Evolutionary conservation across 2,113 vertebrate species (phyloP).

Genomic region (Eclectus roratus): DNA sequence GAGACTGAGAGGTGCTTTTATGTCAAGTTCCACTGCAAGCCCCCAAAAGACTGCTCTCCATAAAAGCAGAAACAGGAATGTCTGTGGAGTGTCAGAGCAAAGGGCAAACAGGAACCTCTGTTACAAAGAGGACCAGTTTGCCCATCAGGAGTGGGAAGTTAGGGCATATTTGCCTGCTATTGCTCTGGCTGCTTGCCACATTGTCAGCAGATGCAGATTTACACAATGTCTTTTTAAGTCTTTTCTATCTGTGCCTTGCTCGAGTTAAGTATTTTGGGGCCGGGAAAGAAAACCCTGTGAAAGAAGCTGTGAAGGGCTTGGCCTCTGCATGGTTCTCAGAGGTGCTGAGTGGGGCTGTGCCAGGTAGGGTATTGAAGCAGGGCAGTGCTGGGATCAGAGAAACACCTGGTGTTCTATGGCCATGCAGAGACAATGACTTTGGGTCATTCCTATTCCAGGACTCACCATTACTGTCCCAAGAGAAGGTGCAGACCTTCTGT

Average conservation of each 20-base stretch:
- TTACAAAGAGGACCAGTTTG: neutral
- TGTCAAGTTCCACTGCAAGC: neutral
- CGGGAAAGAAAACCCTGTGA: neutral
- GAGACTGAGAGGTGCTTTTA: neutral
- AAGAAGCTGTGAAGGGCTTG: neutral
- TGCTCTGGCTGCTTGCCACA: neutral
- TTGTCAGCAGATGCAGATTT: neutral
- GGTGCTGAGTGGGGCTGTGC: neutral
- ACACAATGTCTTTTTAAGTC: neutral
- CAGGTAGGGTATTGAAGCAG: neutral
- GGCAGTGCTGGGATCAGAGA: neutral
- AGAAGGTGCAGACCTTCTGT: neutral
- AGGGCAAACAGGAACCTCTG: neutral
- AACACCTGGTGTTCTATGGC: accelerated
- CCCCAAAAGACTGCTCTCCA: neutral
- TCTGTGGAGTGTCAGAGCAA: neutral
- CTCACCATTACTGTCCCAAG: neutral
- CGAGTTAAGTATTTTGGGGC: neutral
- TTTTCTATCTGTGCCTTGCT: neutral
- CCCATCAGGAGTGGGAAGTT: neutral
- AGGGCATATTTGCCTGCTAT: neutral
- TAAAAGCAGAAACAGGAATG: neutral
- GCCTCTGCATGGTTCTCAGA: constrained; percentile 20
- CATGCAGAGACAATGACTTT: neutral
- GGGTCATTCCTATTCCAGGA: neutral